Evolutionary conservation across 2,113 vertebrate genomes (phyloP), one percentile per base, ranked within the genome.

Genomic region (Hiodon tergisus): DNA sequence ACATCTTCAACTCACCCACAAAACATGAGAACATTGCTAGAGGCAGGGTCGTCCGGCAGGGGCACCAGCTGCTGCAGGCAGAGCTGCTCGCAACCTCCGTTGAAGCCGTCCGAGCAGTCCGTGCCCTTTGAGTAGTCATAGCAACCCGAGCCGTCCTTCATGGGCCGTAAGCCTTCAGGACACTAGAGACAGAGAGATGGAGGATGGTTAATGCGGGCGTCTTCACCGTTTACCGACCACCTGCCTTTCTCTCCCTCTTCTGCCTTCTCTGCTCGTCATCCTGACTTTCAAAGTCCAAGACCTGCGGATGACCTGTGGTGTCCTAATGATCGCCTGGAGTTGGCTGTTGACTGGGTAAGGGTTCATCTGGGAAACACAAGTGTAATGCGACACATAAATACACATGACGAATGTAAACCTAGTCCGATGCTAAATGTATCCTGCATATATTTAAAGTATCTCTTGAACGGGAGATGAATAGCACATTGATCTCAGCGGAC

Each of bases 1-100:
- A 13, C 14, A 17, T 4, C 9, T 10, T n/a, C 47, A 8, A 91
- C 96, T 96, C 82, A 99, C 97, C 97, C 96, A 0, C 97, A 99
- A 90, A 97, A 96, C 97, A 99, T 99, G 85, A 96, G 95, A 86
- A 99, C 94, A 66, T 95, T 98, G 90, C 90, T 98, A 87, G 95
- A 95, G 0, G 87, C 83, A 47, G 95, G 91, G 73, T 98, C 94
- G 0, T 94, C 91, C 59, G 92, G 91, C 71, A 97, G 90, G 17
- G 97, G 93, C 53, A 97, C 90, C 0, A 94, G 94, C 86, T 98
- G 96, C 88, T 99, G 97, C 4, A 98, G 93, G 77, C 97, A 99
- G 31, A 98, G 92, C 88, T 98, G 97, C 86, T 99, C 97, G 0
- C 97, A 98, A 81, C 97, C 97, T 0, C 97, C 97, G 0, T 99